Percentiles rank a stretch among this genome's conserved stretches.
Conservation (phyloP, 2,113 vertebrate species). For the Osmerus eperlanus region DNA sequence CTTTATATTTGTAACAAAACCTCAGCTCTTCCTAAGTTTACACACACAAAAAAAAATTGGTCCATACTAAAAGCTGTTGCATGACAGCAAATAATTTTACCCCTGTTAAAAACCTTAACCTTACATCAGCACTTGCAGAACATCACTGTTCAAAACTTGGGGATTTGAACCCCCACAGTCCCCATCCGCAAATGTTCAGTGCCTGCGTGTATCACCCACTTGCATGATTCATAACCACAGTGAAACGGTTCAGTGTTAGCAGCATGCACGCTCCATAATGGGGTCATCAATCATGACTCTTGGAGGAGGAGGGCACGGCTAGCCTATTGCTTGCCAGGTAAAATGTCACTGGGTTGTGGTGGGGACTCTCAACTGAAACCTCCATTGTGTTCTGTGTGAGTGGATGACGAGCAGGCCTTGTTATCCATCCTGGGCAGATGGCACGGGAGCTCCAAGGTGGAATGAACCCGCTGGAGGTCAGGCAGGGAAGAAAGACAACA, state of each 20-base stretch:
- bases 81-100: too few species aligned
- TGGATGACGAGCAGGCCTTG: conserved; percentile 14
- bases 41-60: too few species aligned
- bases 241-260: conserved; percentile 14
- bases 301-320: conserved; percentile 1
- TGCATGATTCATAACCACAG: conserved; percentile 20
- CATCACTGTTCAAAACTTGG: neutral
- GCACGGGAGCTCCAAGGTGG: neutral
- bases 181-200: neutral
- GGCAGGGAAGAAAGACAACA: neutral
- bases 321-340: conserved; percentile 14
- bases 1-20: too few species aligned
- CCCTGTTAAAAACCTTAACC: too few species aligned
- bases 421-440: conserved; percentile 16
- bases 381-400: conserved; percentile 12
- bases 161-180: neutral
- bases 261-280: conserved; percentile 19
- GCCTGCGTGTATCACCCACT: conserved; percentile 3
- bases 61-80: too few species aligned
- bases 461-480: conserved; percentile 6
- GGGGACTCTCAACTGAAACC: conserved; percentile 20
- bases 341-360: conserved; percentile 23
- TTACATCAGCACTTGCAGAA: too few species aligned
- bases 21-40: too few species aligned
- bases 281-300: conserved; percentile 35